phyloP scores from a whole-genome alignment of 2,888 invertebrate species.

The Poecilobothrus nobilitatus region DNA sequence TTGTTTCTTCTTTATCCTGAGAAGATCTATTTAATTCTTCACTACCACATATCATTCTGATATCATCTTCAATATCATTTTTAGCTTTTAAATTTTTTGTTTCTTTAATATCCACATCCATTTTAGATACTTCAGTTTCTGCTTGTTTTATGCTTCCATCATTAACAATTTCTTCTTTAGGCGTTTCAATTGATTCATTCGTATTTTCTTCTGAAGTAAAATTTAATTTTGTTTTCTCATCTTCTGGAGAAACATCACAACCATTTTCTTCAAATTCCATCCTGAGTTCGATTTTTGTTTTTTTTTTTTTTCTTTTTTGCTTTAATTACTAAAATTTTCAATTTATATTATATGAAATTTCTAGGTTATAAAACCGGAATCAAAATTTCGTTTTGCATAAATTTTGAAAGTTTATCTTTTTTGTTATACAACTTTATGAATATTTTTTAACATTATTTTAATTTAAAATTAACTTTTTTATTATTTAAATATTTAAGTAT shows the following conservation, averaged over 20 bases:
- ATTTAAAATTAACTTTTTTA: background rate
- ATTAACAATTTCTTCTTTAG: background rate
- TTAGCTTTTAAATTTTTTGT: background rate
- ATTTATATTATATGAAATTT: background rate
- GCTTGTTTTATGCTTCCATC: background rate
- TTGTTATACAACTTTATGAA: background rate
- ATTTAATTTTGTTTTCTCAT: background rate
- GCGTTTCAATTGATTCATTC: background rate
- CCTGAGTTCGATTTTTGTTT: background rate
- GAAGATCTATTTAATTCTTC: background rate
- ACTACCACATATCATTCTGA: background rate
- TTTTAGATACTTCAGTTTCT: background rate
- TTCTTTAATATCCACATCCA: background rate
- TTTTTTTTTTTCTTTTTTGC: background rate
- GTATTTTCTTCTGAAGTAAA: background rate
- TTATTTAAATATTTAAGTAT: background rate
- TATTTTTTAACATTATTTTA: background rate
- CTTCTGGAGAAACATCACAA: conserved; percentile 1
- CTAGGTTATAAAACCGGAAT: background rate
- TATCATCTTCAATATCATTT: conserved; percentile 3
- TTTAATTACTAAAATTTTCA: background rate
- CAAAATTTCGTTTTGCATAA: background rate
- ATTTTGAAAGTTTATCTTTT: background rate
- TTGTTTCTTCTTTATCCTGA: background rate
- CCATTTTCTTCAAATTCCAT: background rate